These are phyloP conservation scores for Panopea generosa DNA, from an alignment of 2,888 invertebrate genomes.

Conservation along the genomic window DNA sequence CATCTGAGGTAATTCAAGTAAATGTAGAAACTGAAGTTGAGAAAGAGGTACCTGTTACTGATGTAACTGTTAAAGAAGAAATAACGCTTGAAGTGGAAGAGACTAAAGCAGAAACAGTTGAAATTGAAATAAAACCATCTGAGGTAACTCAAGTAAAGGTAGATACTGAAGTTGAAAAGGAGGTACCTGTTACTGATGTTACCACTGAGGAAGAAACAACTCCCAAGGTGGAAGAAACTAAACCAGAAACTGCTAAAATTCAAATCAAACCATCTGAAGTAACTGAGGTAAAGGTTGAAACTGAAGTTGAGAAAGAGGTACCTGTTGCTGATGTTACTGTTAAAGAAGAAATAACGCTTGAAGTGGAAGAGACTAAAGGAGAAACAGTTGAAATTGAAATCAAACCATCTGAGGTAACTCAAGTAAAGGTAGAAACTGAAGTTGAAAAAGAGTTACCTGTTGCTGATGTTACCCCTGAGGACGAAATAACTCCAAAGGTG, in stretches of 20 bases:
- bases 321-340: slow-evolving; percentile 6
- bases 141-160: slow-evolving; percentile 21
- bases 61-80: neutral
- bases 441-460: slow-evolving; percentile 9
- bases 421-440: slow-evolving; percentile 17
- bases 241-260: slow-evolving; percentile 7
- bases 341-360: slow-evolving; percentile 19
- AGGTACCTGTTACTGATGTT: slow-evolving; percentile 15
- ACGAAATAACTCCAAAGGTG: slow-evolving; percentile 12
- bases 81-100: slow-evolving; percentile 6
- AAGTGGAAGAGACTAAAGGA: slow-evolving; percentile 19
- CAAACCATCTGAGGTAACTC: slow-evolving; percentile 24
- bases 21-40: slow-evolving; percentile 10
- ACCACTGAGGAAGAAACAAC: slow-evolving; percentile 13
- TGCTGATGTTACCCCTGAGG: slow-evolving; percentile 3
- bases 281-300: slow-evolving; percentile 7
- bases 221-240: slow-evolving; percentile 22
- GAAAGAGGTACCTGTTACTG: slow-evolving; percentile 4
- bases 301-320: slow-evolving; percentile 22
- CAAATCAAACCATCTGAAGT: slow-evolving; percentile 5
- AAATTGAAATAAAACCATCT: slow-evolving; percentile 1
- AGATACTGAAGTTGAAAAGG: slow-evolving; percentile 28
- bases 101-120: neutral
- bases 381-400: slow-evolving; percentile 37
- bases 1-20: slow-evolving; percentile 15